These are phyloP conservation scores for Agonopterix alstromeriana DNA, from an alignment of 2,888 invertebrate genomes.

Conservation along the genomic window DNA sequence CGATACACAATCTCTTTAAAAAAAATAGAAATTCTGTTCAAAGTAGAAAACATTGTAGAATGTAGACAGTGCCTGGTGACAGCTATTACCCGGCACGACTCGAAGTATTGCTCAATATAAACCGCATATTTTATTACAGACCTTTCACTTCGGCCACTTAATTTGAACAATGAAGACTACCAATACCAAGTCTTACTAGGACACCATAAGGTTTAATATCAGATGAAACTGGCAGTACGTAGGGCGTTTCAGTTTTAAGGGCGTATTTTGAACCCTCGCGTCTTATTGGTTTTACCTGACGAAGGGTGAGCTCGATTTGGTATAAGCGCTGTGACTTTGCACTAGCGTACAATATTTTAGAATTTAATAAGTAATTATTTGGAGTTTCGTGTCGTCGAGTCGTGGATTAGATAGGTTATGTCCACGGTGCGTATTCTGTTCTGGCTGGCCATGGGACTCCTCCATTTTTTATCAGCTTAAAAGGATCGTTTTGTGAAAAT, in stretches of 20 bases:
- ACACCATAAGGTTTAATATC: constrained; percentile 23
- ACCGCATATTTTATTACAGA: constrained; percentile 41
- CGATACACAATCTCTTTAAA: too few species aligned
- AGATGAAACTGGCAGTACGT: constrained; percentile 22
- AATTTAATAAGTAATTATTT: too few species aligned
- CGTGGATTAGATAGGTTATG: too few species aligned
- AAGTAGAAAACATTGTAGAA: too few species aligned
- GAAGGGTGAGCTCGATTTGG: constrained; percentile 56
- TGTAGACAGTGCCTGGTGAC: not conserved
- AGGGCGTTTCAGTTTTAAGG: constrained; percentile 49
- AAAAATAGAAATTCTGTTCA: too few species aligned
- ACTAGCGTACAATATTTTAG: constrained; percentile 23
- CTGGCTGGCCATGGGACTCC: too few species aligned
- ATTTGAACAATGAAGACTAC: constrained; percentile 20
- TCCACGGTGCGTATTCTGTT: too few species aligned
- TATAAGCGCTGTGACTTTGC: constrained; percentile 52
- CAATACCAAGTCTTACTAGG: constrained; percentile 14
- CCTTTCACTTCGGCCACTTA: constrained; percentile 43
- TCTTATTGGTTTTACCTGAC: constrained; percentile 68
- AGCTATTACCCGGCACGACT: constrained; percentile 4
- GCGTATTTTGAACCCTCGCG: constrained; percentile 53
- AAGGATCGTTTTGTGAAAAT: too few species aligned
- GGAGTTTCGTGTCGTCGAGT: too few species aligned
- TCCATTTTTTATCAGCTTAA: too few species aligned
- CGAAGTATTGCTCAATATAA: constrained; percentile 22